phyloP scores from a whole-genome alignment of 92 coral and sea anemone species.

The Umimayanthus chanpuru region DNA sequence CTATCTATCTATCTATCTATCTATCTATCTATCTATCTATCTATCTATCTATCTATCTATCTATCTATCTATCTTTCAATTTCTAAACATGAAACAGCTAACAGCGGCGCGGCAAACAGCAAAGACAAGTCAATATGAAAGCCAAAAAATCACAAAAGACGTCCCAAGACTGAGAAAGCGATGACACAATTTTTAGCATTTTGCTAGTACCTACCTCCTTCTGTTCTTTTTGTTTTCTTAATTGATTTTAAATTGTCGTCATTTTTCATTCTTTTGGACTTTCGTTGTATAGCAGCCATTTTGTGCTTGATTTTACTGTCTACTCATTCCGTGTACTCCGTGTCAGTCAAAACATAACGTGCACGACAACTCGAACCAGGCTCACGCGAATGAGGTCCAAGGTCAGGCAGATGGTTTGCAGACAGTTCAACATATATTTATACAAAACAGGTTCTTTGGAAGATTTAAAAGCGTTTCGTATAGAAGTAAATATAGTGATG shows the following conservation, averaged over 20 bases:
- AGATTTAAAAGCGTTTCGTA: neutral
- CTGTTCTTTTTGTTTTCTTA: slow-evolving; percentile 11
- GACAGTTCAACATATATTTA: no score
- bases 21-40: no score
- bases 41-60: no score
- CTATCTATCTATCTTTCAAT: no score
- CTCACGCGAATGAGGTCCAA: neutral
- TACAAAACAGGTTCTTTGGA: no score
- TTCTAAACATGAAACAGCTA: no score
- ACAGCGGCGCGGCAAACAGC: no score
- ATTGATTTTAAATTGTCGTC: neutral
- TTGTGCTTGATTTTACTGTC: neutral
- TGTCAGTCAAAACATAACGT: neutral
- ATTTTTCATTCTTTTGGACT: neutral
- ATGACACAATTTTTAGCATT: neutral
- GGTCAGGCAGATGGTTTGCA: neutral
- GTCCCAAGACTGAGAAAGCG: no score
- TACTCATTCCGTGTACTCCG: neutral
- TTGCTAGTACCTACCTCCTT: slow-evolving; percentile 8
- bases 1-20: no score
- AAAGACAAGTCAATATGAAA: no score
- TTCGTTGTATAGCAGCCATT: slow-evolving; percentile 28
- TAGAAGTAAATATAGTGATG: no score
- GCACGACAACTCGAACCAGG: neutral
- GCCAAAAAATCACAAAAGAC: no score